Percentiles rank a stretch among this genome's conserved stretches.
Conservation (phyloP, 2,113 vertebrate genomes). For the Seriola dumerili region DNA sequence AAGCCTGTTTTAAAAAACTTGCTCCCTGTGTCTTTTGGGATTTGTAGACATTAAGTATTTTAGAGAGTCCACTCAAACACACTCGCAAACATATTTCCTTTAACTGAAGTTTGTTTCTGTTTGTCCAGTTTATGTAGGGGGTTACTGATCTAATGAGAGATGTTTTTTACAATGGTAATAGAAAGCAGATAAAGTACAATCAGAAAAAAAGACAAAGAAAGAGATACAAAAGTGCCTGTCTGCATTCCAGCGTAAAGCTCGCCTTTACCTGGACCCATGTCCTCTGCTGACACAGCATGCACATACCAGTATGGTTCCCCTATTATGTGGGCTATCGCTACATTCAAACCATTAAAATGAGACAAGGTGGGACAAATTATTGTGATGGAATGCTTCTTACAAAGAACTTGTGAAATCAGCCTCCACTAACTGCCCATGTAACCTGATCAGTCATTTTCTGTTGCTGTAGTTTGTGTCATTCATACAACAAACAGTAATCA, state of each 20-base stretch:
- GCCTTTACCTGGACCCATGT: constrained; percentile 24
- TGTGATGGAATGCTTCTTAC: not conserved
- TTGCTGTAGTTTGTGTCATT: not conserved
- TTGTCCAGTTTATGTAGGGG: not conserved
- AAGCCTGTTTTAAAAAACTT: constrained; percentile 8
- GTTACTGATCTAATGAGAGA: constrained; percentile 7
- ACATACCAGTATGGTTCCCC: constrained; percentile 16
- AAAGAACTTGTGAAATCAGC: not conserved
- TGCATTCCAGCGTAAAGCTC: constrained; percentile 33
- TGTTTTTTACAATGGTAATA: not conserved
- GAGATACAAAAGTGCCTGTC: not conserved
- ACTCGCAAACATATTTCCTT: not conserved
- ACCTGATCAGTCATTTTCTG: not conserved
- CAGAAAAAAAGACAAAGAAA: constrained; percentile 12
- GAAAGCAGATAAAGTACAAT: not conserved
- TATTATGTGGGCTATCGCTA: not conserved
- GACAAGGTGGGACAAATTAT: not conserved
- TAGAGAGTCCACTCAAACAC: not conserved
- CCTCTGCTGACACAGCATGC: constrained; percentile 45
- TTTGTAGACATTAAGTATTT: not conserved
- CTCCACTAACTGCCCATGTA: not conserved
- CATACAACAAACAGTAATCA: not conserved
- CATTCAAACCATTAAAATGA: constrained; percentile 15
- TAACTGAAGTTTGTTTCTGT: constrained; percentile 6
- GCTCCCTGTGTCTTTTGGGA: not conserved